phyloP scores from a whole-genome alignment of 2,888 invertebrate genomes.

The Mythimna ferrago region DNA sequence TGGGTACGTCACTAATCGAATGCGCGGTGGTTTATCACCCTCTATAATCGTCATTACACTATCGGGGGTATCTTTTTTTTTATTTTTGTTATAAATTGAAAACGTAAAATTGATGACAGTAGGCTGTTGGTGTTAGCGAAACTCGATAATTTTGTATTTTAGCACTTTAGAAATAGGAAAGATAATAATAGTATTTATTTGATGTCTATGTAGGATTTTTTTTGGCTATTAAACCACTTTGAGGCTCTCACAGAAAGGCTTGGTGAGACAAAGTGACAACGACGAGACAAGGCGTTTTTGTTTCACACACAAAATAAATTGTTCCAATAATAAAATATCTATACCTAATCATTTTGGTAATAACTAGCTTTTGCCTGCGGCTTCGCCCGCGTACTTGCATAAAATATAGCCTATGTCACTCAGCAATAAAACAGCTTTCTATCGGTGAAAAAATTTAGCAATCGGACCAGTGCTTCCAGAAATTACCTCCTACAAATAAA shows the following conservation, averaged over 20 bases:
- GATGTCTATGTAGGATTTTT: not conserved
- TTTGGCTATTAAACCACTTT: not conserved
- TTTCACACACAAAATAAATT: no score
- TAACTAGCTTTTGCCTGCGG: no score
- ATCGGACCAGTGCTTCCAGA: no score
- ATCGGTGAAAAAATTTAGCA: no score
- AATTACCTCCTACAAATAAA: no score
- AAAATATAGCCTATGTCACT: no score
- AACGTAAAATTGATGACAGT: conserved; percentile 60
- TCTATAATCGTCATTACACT: conserved; percentile 85
- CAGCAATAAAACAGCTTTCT: no score
- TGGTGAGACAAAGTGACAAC: not conserved
- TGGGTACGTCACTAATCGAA: conserved; percentile 87
- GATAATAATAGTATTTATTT: conserved; percentile 20
- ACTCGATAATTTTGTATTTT: conserved; percentile 58
- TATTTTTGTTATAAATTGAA: conserved; percentile 69
- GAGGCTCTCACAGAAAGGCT: not conserved
- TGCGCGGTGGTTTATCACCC: conserved; percentile 82
- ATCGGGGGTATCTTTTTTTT: conserved; percentile 66
- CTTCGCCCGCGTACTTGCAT: no score
- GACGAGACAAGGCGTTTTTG: not conserved
- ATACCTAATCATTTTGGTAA: no score
- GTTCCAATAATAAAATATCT: no score
- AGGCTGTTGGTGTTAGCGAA: conserved; percentile 36
- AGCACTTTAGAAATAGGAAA: conserved; percentile 22